phyloP scores from a whole-genome alignment of 2,888 invertebrate genomes.

The Yponomeuta evonymella region DNA sequence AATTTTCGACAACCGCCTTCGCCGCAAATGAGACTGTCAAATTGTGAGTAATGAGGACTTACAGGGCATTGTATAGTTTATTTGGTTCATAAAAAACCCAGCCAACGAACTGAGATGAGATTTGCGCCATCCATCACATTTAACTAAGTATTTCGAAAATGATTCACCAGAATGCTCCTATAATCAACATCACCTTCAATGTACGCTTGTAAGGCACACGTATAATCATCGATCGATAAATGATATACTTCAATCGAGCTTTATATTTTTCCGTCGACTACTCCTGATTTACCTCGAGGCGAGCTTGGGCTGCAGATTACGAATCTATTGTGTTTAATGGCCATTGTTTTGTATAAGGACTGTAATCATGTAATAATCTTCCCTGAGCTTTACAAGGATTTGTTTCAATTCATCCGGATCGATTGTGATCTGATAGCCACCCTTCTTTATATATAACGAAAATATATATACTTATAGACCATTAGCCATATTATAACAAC shows the following conservation, averaged over 20 bases:
- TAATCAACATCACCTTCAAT: conserved; percentile 11
- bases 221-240: conserved; percentile 13
- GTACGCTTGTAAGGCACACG: neutral
- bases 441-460: neutral
- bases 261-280: conserved; percentile 12
- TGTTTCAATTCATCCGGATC: conserved; percentile 12
- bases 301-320: neutral
- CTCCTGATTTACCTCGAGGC: conserved; percentile 12
- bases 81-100: neutral
- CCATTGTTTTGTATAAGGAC: conserved; percentile 7
- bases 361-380: conserved; percentile 3
- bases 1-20: neutral
- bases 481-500: neutral
- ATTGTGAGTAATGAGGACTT: conserved; percentile 15
- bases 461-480: too few species aligned
- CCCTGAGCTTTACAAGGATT: neutral
- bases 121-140: neutral
- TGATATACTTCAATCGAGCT: conserved; percentile 1
- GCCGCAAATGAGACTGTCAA: conserved; percentile 1
- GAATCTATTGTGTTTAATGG: conserved; percentile 12
- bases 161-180: neutral
- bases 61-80: conserved; percentile 12
- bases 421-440: neutral
- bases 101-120: neutral
- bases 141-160: neutral